Conservation (phyloP, 1,140 invertebrate species). For the Lordiphosa mommai region DNA sequence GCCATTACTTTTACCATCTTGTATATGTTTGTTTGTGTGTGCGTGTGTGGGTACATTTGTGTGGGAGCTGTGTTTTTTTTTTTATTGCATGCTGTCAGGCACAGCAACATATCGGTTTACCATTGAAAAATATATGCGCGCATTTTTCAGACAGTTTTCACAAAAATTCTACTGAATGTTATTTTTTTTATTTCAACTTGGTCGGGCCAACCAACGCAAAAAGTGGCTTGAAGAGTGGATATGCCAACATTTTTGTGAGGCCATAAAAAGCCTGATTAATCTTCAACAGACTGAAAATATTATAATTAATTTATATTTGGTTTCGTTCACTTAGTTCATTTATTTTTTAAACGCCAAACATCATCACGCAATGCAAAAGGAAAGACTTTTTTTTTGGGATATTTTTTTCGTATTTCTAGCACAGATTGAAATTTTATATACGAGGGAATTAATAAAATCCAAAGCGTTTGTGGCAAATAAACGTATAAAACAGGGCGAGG, state of each 20-base stretch:
- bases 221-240: neutral
- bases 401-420: no score
- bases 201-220: neutral
- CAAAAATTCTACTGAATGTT: constrained; percentile 52
- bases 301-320: neutral
- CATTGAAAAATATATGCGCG: constrained; percentile 61
- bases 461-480: no score
- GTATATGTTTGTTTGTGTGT: constrained; percentile 21
- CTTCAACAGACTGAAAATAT: neutral
- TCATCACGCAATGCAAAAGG: no score
- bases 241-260: neutral
- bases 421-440: no score
- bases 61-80: constrained; percentile 44
- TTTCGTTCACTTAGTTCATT: neutral
- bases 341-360: no score
- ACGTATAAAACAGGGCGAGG: no score
- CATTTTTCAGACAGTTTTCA: constrained; percentile 71
- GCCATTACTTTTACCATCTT: constrained; percentile 29
- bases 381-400: no score
- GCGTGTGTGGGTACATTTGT: no score
- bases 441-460: no score
- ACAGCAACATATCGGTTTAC: constrained; percentile 69
- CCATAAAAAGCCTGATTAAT: constrained; percentile 2
- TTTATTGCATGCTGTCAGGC: constrained; percentile 70
- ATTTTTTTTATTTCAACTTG: constrained; percentile 28